Evolutionary conservation across 2,888 invertebrate genomes (phyloP).

Genomic region (Euplexia lucipara): DNA sequence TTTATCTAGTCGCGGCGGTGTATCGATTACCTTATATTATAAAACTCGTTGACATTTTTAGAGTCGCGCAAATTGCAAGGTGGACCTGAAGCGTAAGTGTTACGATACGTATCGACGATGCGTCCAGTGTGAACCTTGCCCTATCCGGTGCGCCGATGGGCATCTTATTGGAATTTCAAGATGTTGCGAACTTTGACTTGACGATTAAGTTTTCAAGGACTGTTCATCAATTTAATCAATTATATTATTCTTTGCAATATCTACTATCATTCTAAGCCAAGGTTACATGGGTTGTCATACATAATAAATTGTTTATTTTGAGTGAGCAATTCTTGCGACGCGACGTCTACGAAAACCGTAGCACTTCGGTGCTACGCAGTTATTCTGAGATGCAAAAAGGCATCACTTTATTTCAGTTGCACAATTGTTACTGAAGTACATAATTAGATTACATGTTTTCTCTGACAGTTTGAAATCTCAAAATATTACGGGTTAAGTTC

Average conservation of each 20-base stretch:
- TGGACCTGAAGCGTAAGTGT: slow-evolving; percentile 50
- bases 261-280: background rate
- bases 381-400: background rate
- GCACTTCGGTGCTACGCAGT: slow-evolving; percentile 5
- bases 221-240: background rate
- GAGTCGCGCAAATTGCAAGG: slow-evolving; percentile 60
- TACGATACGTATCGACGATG: slow-evolving; percentile 32
- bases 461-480: slow-evolving; percentile 7
- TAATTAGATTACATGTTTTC: background rate
- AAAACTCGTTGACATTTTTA: slow-evolving; percentile 67
- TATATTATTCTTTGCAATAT: background rate
- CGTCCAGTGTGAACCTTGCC: slow-evolving; percentile 26
- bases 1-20: slow-evolving; percentile 54
- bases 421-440: background rate
- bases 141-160: background rate
- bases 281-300: background rate
- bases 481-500: background rate
- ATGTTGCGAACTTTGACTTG: background rate
- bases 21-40: slow-evolving; percentile 66
- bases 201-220: slow-evolving; percentile 5
- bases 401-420: background rate
- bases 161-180: background rate
- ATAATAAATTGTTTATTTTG: slow-evolving; percentile 3
- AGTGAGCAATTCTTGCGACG: background rate
- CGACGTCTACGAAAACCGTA: slow-evolving; percentile 5